A percentile compares a stretch with the other conserved stretches of the same genome.
Conservation (phyloP, 2,888 invertebrate species). For the Andrena bucephala region DNA sequence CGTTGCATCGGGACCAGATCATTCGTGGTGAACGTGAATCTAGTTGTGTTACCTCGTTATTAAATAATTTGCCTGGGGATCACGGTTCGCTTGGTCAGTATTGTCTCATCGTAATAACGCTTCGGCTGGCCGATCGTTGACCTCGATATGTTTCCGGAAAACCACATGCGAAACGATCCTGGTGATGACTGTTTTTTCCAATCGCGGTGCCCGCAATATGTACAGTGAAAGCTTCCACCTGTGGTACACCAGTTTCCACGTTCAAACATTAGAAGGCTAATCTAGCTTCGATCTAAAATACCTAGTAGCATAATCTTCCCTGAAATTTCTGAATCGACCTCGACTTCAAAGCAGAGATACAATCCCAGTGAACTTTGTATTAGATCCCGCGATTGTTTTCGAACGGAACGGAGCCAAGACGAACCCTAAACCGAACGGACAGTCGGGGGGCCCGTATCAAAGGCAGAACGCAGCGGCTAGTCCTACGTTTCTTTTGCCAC, state of each 20-base stretch:
- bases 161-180: constrained; percentile 54
- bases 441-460: constrained; percentile 26
- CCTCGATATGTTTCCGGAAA: constrained; percentile 68
- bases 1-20: not conserved
- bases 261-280: not conserved
- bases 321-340: not conserved
- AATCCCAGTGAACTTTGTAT: not conserved
- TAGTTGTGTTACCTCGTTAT: constrained; percentile 19
- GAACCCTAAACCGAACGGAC: constrained; percentile 1
- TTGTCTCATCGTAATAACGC: constrained; percentile 61
- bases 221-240: constrained; percentile 43
- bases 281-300: too few species aligned
- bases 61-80: constrained; percentile 47
- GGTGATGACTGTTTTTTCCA: constrained; percentile 34
- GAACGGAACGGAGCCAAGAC: not conserved
- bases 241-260: not conserved
- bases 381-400: not conserved
- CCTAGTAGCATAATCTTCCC: not conserved
- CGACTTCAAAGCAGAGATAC: too few species aligned
- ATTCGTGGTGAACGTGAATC: not conserved
- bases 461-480: constrained; percentile 39
- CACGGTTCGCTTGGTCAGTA: constrained; percentile 58
- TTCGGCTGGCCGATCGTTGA: constrained; percentile 56
- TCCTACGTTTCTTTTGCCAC: constrained; percentile 60
- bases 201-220: constrained; percentile 13